Conservation (phyloP, 1,140 invertebrate genomes). For the Galleria mellonella region DNA sequence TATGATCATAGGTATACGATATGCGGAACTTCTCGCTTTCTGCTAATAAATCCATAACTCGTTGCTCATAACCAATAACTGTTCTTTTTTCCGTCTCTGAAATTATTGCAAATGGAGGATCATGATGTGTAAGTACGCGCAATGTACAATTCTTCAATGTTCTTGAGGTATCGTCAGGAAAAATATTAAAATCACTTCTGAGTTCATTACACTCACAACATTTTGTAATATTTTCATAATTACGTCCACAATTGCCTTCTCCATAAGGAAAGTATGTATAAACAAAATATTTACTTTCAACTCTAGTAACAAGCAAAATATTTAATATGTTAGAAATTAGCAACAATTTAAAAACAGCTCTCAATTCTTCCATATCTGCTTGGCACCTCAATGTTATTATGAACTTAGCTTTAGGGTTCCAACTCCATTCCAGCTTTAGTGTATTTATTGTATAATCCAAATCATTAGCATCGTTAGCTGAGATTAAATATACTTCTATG, state of each 20-base stretch:
- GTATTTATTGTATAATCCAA: neutral
- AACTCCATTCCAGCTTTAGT: neutral
- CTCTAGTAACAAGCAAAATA: neutral
- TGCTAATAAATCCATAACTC: neutral
- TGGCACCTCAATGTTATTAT: neutral
- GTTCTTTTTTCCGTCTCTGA: neutral
- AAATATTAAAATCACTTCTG: neutral
- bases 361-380: neutral
- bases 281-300: neutral
- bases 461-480: neutral
- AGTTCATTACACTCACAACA: neutral
- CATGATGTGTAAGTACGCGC: neutral
- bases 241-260: neutral
- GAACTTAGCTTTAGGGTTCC: neutral
- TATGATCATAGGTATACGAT: neutral
- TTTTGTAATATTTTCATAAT: constrained; percentile 1
- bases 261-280: neutral
- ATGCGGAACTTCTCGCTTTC: neutral
- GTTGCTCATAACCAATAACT: neutral
- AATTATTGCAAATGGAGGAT: neutral
- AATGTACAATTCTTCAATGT: neutral
- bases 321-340: neutral
- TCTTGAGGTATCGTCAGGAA: neutral
- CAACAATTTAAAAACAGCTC: neutral
- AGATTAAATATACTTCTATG: neutral